phyloP scores from a whole-genome alignment of 2,113 vertebrate species.

The Pangasianodon hypophthalmus region DNA sequence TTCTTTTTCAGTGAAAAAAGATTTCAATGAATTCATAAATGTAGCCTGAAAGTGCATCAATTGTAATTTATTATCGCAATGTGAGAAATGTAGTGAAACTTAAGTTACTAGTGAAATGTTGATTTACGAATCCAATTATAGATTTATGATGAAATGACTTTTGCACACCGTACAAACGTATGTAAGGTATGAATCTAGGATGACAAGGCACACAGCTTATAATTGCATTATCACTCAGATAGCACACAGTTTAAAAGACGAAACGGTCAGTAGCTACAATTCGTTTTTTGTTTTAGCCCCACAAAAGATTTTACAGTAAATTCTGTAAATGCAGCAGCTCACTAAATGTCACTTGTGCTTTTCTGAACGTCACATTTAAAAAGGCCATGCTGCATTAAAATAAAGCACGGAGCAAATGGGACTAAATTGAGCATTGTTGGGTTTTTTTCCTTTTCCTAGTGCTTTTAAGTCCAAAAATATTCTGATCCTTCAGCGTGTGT shows the following conservation, averaged over 20 bases:
- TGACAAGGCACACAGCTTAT: neutral
- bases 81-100: neutral
- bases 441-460: neutral
- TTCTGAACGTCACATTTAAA: neutral
- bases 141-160: neutral
- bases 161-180: neutral
- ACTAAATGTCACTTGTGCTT: constrained; percentile 27
- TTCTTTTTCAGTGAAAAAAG: neutral
- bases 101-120: neutral
- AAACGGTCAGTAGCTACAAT: neutral
- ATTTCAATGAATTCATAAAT: neutral
- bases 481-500: neutral
- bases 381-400: neutral
- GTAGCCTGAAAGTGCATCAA: neutral
- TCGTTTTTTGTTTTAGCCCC: neutral
- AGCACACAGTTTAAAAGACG: neutral
- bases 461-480: constrained; percentile 34
- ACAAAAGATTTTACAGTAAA: neutral
- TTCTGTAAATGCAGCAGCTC: neutral
- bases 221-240: neutral
- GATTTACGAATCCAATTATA: neutral
- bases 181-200: neutral
- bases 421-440: neutral
- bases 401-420: constrained; percentile 5
- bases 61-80: neutral